phyloP scores from a whole-genome alignment of 2,797 vertebrate species.

The Sitta carolinensis region DNA sequence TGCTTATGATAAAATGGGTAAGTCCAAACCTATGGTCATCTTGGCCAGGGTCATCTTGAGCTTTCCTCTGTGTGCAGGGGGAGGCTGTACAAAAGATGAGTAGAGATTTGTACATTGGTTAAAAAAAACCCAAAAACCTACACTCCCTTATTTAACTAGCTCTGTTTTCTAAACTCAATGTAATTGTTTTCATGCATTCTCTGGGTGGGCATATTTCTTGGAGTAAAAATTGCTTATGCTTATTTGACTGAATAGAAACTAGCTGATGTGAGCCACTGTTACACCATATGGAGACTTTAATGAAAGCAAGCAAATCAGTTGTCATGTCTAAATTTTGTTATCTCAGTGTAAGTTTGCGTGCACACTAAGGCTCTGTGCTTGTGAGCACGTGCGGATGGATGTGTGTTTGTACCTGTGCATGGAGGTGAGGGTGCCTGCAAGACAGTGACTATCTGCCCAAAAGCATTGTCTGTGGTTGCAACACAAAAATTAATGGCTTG shows the following conservation, averaged over 20 bases:
- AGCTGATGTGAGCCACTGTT: not conserved
- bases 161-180: not conserved
- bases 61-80: not conserved
- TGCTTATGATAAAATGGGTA: not conserved
- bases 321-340: not conserved
- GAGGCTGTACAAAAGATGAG: not conserved
- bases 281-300: not conserved
- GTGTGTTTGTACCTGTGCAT: not conserved
- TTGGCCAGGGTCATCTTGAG: not conserved
- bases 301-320: conserved; percentile 26
- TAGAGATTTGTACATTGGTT: not conserved
- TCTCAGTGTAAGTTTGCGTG: not conserved
- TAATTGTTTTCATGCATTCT: conserved; percentile 30
- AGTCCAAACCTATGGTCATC: not conserved
- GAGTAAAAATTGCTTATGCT: not conserved
- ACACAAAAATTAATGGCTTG: not conserved
- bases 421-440: not conserved
- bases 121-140: accelerated
- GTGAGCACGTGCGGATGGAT: not conserved
- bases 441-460: not conserved
- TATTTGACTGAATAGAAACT: conserved; percentile 30
- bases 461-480: not conserved
- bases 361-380: not conserved
- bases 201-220: not conserved
- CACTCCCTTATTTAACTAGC: not conserved